A percentile compares a stretch with the other conserved stretches of the same genome.
These are phyloP conservation scores for Entosphenus tridentatus DNA, from an alignment of 2,113 vertebrate species.

Conservation along the genomic window DNA sequence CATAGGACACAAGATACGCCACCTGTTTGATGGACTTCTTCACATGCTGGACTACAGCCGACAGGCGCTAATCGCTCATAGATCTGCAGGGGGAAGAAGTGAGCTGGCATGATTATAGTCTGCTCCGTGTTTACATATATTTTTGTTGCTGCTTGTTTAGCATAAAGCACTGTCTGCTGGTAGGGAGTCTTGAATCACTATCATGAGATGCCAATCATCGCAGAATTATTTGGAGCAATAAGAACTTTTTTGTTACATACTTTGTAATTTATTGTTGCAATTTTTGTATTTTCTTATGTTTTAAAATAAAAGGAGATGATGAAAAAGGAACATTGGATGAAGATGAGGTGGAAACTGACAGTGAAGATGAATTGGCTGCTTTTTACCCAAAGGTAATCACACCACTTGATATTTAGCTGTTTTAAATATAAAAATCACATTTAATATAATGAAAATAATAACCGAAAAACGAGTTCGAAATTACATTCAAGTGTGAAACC, in stretches of 20 bases:
- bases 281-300: background rate
- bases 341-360: background rate
- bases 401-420: background rate
- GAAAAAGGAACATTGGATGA: background rate
- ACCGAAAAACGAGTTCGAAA: no score
- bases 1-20: background rate
- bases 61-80: background rate
- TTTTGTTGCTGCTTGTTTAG: background rate
- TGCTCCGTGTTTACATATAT: background rate
- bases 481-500: background rate
- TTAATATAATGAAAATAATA: background rate
- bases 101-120: background rate
- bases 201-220: background rate
- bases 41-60: slow-evolving; percentile 3
- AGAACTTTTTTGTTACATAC: background rate
- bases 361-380: background rate
- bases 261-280: background rate
- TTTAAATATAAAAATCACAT: background rate
- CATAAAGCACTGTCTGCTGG: background rate
- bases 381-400: background rate
- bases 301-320: background rate
- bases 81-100: background rate
- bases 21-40: background rate
- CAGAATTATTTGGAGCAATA: background rate
- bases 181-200: background rate